phyloP scores from a whole-genome alignment of 2,888 invertebrate genomes.

The Drosophila siamana region DNA sequence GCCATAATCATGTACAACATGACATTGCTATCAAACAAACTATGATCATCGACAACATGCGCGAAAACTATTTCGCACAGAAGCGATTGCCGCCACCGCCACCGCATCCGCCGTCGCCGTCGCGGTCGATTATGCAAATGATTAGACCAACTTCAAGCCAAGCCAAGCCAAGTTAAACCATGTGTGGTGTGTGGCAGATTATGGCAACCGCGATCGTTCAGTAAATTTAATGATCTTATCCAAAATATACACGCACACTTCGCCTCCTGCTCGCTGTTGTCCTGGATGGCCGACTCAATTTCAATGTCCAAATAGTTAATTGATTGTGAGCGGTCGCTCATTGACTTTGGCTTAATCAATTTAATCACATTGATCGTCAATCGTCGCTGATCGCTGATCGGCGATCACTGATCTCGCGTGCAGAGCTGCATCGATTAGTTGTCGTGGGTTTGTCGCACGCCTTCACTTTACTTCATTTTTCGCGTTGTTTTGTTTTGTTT shows the following conservation, averaged over 20 bases:
- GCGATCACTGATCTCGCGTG: constrained; percentile 65
- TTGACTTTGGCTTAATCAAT: constrained; percentile 76
- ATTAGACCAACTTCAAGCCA: constrained; percentile 22
- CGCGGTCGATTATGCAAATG: constrained; percentile 42
- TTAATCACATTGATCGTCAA: constrained; percentile 49
- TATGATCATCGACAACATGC: constrained; percentile 19
- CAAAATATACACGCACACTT: constrained; percentile 9
- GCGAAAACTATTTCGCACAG: constrained; percentile 29
- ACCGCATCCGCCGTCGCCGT: constrained; percentile 14
- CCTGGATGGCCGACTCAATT: constrained; percentile 23
- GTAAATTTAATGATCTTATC: constrained; percentile 56
- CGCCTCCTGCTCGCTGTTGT: background rate
- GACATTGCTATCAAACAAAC: constrained; percentile 54
- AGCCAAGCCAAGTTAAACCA: background rate
- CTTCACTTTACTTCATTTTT: constrained; percentile 66
- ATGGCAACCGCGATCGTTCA: constrained; percentile 46
- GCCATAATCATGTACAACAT: constrained; percentile 64
- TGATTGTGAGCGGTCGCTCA: constrained; percentile 77
- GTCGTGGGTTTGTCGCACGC: constrained; percentile 55
- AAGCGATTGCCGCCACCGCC: constrained; percentile 38
- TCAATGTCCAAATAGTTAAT: constrained; percentile 68
- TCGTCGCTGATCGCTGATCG: constrained; percentile 23
- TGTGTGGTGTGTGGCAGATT: constrained; percentile 33
- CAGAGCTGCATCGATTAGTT: constrained; percentile 61
- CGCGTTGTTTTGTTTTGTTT: constrained; percentile 19